These are phyloP conservation scores for Vicugna pacos DNA, from an alignment of 2,113 vertebrate species.

Conservation along the genomic window DNA sequence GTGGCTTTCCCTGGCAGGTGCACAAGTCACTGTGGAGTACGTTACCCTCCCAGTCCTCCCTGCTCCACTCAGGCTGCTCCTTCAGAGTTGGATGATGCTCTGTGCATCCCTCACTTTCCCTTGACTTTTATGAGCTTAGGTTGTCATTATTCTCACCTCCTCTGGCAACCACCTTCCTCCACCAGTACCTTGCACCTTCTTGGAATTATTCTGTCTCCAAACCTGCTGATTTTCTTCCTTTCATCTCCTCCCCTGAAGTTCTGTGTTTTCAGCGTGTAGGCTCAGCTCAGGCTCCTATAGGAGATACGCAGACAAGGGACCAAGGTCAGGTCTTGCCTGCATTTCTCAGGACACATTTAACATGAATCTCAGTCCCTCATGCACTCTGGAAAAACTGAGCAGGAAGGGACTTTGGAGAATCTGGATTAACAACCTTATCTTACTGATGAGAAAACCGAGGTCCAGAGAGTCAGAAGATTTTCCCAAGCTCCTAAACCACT, in stretches of 20 bases:
- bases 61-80: slow-evolving; percentile 27
- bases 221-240: slow-evolving; percentile 60
- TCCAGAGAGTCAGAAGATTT: background rate
- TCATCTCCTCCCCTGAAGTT: slow-evolving; percentile 84
- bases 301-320: background rate
- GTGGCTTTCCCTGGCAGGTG: slow-evolving; percentile 64
- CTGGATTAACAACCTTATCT: background rate
- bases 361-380: background rate
- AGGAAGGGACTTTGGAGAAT: background rate
- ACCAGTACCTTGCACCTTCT: slow-evolving; percentile 56
- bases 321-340: background rate
- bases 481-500: background rate
- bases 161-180: background rate
- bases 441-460: background rate
- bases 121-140: slow-evolving; percentile 72
- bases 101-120: slow-evolving; percentile 32
- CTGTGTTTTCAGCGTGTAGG: slow-evolving; percentile 85
- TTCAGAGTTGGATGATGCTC: background rate
- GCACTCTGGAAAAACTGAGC: background rate
- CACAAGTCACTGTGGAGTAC: background rate
- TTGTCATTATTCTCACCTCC: background rate
- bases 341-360: background rate
- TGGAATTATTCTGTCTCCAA: slow-evolving; percentile 51
- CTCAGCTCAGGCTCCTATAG: slow-evolving; percentile 88
- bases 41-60: slow-evolving; percentile 52